Evolutionary conservation across 2,113 vertebrate genomes (phyloP), one percentile per base, ranked within the genome.

Genomic region (Coryphaenoides rupestris): DNA sequence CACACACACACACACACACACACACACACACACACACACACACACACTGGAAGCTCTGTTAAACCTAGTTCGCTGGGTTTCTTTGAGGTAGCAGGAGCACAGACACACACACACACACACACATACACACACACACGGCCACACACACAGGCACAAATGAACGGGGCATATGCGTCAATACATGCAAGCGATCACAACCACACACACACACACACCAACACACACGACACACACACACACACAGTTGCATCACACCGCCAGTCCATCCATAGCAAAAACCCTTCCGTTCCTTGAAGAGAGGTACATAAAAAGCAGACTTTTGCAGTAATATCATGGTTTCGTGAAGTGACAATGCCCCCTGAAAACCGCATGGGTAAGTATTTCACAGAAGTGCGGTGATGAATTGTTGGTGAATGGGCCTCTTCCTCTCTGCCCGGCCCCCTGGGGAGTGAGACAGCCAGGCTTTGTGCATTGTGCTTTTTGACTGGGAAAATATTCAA

Each of bases 401-500:
- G 60, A 68, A 75, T 68, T 23, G 17, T 59, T 28, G 33, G 24
- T 75, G 68, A 75, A 78, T 53, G 33, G 49, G 40, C 13, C 19
- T 70, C 65, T 80, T 79, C 64, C 72, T 74, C 47, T 76, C 73
- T 65, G 54, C 22, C 0, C 58, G 52, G 63, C 66, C 71, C 47
- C 61, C 78, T 68, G 72, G 33, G 49, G 76, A 77, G 76, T 19
- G 17, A 62, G 55, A 55, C 1, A 66, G 75, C 70, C 70, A 74
- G 59, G 67, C 77, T 76, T 78, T 87, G 65, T 83, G 67, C 50
- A 72, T 73, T 83, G 70, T 80, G 49, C 49, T 70, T 74, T 61
- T 76, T 40, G 33, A 73, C 53, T 62, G 33, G 33, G 33, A 40
- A 40, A 40, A 40, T 40, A 40, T 40, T 40, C 33, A 40, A 40